These are phyloP conservation scores for Hirtodrosophila histrioides DNA, from an alignment of 2,888 invertebrate species.

Conservation along the genomic window DNA sequence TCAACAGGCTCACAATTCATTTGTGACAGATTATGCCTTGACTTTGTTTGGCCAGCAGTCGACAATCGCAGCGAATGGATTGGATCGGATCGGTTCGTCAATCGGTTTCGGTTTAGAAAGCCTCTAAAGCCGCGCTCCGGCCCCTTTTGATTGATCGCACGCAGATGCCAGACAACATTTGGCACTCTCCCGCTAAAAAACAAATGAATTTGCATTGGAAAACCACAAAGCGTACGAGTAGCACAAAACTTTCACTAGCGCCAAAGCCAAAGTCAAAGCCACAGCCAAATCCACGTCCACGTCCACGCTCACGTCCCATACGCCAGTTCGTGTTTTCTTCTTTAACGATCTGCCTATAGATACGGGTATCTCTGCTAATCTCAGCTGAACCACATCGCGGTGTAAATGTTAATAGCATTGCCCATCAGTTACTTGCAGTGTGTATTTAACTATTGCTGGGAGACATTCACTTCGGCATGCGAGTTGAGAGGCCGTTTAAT, in stretches of 20 bases:
- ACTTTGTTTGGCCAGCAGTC: constrained; percentile 55
- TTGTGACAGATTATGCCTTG: constrained; percentile 77
- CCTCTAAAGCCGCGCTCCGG: too few species aligned
- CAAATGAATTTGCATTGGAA: constrained; percentile 68
- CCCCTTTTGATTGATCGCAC: constrained; percentile 63
- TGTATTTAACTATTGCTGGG: constrained; percentile 8
- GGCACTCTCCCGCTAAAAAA: constrained; percentile 36
- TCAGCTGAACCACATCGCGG: constrained; percentile 34
- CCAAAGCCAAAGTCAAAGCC: neutral
- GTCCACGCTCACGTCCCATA: constrained; percentile 7
- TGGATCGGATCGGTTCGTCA: too few species aligned
- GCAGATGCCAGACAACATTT: constrained; percentile 34
- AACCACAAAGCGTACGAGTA: constrained; percentile 20
- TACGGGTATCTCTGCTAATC: constrained; percentile 22
- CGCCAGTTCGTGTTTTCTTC: constrained; percentile 15
- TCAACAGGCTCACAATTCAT: constrained; percentile 70
- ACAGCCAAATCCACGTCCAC: too few species aligned
- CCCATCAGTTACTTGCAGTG: constrained; percentile 37
- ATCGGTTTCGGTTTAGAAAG: constrained; percentile 69
- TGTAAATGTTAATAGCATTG: constrained; percentile 53
- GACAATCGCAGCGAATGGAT: constrained; percentile 51
- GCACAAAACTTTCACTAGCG: constrained; percentile 65
- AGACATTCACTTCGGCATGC: constrained; percentile 60
- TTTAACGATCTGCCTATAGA: constrained; percentile 30
- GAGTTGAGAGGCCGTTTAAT: constrained; percentile 31